phyloP scores from a whole-genome alignment of 2,797 vertebrate species.

The Dendrocincla tyrannina region DNA sequence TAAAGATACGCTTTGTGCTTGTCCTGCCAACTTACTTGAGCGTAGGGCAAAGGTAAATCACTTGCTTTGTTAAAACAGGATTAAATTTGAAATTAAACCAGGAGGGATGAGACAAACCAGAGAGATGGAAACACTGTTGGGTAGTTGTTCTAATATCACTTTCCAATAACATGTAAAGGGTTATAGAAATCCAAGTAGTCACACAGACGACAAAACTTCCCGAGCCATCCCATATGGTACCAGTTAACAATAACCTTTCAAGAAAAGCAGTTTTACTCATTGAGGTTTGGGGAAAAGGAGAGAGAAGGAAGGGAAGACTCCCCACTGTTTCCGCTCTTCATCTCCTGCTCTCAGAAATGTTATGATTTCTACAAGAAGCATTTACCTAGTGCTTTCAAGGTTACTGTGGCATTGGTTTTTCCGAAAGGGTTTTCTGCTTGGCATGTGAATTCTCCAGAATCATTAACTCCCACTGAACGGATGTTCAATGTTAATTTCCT shows the following conservation, averaged over 20 bases:
- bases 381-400: constrained; percentile 93
- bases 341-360: not conserved
- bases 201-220: not conserved
- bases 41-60: not conserved
- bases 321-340: constrained; percentile 17
- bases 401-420: constrained; percentile 82
- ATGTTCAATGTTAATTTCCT: constrained; percentile 82
- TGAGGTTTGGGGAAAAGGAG: not conserved
- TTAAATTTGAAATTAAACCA: constrained; percentile 28
- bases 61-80: not conserved
- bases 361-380: constrained; percentile 1
- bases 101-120: not conserved
- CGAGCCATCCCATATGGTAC: not conserved
- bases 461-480: constrained; percentile 77
- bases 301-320: not conserved
- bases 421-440: constrained; percentile 88
- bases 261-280: constrained; percentile 25
- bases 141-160: not conserved
- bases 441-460: constrained; percentile 89
- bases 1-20: not conserved
- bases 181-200: not conserved
- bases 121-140: not conserved
- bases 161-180: not conserved
- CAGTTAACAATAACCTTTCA: constrained; percentile 28
- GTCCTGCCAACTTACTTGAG: not conserved